These are phyloP conservation scores for Drosophila buzzatii DNA, from an alignment of 2,888 invertebrate species.

Conservation along the genomic window DNA sequence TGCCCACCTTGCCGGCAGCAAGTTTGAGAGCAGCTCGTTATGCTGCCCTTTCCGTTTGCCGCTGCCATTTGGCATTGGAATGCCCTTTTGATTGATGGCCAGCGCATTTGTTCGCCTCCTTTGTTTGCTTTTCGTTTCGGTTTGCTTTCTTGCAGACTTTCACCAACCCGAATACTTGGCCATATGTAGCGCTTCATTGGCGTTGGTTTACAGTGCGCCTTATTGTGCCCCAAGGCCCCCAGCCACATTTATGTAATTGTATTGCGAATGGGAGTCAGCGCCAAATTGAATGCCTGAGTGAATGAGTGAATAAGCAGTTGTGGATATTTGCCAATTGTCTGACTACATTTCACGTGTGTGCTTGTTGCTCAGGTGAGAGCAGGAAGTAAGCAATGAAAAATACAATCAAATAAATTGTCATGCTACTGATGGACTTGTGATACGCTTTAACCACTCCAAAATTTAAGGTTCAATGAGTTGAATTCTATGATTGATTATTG, in stretches of 20 bases:
- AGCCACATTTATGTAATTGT: slow-evolving; percentile 65
- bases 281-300: slow-evolving; percentile 27
- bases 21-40: slow-evolving; percentile 53
- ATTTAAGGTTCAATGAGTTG: too few species aligned
- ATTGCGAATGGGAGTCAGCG: slow-evolving; percentile 26
- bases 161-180: slow-evolving; percentile 14
- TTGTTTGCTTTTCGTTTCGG: slow-evolving; percentile 51
- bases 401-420: neutral
- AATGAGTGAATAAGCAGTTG: slow-evolving; percentile 27
- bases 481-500: neutral
- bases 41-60: slow-evolving; percentile 69
- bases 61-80: slow-evolving; percentile 51
- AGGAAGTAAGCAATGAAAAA: neutral
- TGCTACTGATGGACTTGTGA: neutral
- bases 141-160: slow-evolving; percentile 14
- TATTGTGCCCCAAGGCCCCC: slow-evolving; percentile 59
- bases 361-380: neutral
- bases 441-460: neutral
- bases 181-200: slow-evolving; percentile 63
- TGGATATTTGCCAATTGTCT: slow-evolving; percentile 27
- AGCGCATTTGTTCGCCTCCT: slow-evolving; percentile 58
- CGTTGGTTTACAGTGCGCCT: slow-evolving; percentile 56
- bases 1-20: slow-evolving; percentile 47
- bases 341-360: slow-evolving; percentile 13
- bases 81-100: slow-evolving; percentile 73